phyloP scores from a whole-genome alignment of 2,888 invertebrate genomes.

The Eulithis prunata region DNA sequence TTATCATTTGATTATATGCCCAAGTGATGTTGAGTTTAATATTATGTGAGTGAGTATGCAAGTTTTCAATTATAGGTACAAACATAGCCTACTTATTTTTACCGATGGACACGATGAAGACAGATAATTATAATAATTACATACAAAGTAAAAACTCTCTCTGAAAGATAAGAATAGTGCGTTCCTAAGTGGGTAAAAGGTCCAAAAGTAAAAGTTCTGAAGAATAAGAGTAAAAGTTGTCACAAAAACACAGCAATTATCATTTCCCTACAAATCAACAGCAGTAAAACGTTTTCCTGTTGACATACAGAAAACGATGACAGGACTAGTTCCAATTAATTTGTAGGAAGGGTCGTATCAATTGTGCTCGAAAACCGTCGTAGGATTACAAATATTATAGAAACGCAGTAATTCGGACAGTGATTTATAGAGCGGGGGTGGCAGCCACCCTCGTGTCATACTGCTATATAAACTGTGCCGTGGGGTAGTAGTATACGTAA shows the following conservation, averaged over 20 bases:
- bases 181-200: not conserved
- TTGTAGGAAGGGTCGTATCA: slow-evolving; percentile 59
- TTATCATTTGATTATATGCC: no score
- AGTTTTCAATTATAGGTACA: no score
- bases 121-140: not conserved
- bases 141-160: not conserved
- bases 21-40: no score
- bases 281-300: slow-evolving; percentile 34
- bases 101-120: no score
- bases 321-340: slow-evolving; percentile 70
- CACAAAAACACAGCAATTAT: slow-evolving; percentile 22
- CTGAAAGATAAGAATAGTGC: slow-evolving; percentile 2
- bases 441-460: slow-evolving; percentile 65
- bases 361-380: slow-evolving; percentile 67
- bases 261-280: slow-evolving; percentile 17
- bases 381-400: slow-evolving; percentile 78
- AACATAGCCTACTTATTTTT: no score
- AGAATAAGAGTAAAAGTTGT: slow-evolving; percentile 16
- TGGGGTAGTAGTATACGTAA: slow-evolving; percentile 56
- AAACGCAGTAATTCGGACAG: slow-evolving; percentile 82
- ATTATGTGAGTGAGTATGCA: no score
- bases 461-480: slow-evolving; percentile 25
- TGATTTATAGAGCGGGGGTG: slow-evolving; percentile 83
- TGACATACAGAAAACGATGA: slow-evolving; percentile 56
- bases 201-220: slow-evolving; percentile 9